A percentile compares a stretch with the other conserved stretches of the same genome.
These are phyloP conservation scores for Aplocera efformata DNA, from an alignment of 2,888 invertebrate species.

Conservation along the genomic window DNA sequence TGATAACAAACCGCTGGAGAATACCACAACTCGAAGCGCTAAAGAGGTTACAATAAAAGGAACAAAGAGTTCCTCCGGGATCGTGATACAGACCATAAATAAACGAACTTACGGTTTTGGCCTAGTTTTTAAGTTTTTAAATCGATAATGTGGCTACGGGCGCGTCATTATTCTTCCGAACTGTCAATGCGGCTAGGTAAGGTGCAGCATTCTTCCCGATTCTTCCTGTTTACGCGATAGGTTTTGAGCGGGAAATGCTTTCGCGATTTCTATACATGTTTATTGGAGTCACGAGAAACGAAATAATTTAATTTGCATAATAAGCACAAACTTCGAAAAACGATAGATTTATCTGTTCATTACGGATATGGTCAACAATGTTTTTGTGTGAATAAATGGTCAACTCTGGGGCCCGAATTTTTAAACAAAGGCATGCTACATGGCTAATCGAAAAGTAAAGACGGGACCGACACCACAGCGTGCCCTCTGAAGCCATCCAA, in stretches of 20 bases:
- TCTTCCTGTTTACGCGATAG: conserved; percentile 41
- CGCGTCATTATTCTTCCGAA: conserved; percentile 41
- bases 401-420: too few species aligned
- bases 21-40: conserved; percentile 22
- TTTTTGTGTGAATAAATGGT: too few species aligned
- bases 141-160: conserved; percentile 38
- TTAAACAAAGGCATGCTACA: too few species aligned
- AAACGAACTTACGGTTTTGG: conserved; percentile 22
- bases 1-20: conserved; percentile 13
- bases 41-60: conserved; percentile 22
- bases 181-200: conserved; percentile 40
- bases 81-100: conserved; percentile 23
- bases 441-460: too few species aligned
- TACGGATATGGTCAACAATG: too few species aligned
- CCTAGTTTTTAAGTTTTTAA: conserved; percentile 31
- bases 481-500: too few species aligned
- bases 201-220: conserved; percentile 41
- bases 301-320: too few species aligned
- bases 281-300: too few species aligned
- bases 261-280: too few species aligned
- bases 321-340: too few species aligned
- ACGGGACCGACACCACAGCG: too few species aligned
- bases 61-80: conserved; percentile 15
- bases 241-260: conserved; percentile 14
- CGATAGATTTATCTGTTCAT: too few species aligned